These are phyloP conservation scores for Semotilus atromaculatus DNA, from an alignment of 2,797 vertebrate species.

Conservation along the genomic window DNA sequence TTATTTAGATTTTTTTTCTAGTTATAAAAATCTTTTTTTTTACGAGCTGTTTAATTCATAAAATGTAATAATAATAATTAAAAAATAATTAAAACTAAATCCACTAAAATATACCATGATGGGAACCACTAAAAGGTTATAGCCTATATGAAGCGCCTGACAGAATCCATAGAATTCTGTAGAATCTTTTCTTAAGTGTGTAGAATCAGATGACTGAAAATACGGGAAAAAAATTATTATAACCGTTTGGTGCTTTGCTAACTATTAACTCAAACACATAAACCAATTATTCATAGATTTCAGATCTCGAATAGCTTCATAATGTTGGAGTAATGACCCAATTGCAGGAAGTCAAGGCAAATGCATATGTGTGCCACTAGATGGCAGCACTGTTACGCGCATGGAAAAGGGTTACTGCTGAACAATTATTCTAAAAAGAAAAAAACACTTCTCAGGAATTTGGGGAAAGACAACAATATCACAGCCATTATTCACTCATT, in stretches of 20 bases:
- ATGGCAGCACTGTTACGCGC: constrained; percentile 81
- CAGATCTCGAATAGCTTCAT: not conserved
- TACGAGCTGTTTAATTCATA: not conserved
- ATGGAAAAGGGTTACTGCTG: not conserved
- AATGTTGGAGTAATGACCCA: not conserved
- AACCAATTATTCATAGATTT: not conserved
- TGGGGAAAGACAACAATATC: not conserved
- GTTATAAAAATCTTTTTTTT: not conserved
- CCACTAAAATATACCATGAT: not conserved
- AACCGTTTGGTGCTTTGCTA: not conserved
- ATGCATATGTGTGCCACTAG: constrained; percentile 74
- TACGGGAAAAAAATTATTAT: not conserved
- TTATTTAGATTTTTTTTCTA: not conserved
- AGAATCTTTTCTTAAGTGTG: not conserved
- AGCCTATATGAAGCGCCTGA: not conserved
- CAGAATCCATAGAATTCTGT: not conserved
- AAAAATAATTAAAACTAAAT: not conserved
- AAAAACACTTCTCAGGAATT: not conserved
- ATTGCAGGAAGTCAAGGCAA: constrained; percentile 47
- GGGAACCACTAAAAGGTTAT: not conserved
- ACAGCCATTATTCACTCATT: not conserved
- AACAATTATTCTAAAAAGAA: not conserved
- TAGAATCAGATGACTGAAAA: not conserved
- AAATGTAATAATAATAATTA: not conserved
- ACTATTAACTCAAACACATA: not conserved